Conservation (phyloP, 2,888 invertebrate genomes). For the Agrochola litura region DNA sequence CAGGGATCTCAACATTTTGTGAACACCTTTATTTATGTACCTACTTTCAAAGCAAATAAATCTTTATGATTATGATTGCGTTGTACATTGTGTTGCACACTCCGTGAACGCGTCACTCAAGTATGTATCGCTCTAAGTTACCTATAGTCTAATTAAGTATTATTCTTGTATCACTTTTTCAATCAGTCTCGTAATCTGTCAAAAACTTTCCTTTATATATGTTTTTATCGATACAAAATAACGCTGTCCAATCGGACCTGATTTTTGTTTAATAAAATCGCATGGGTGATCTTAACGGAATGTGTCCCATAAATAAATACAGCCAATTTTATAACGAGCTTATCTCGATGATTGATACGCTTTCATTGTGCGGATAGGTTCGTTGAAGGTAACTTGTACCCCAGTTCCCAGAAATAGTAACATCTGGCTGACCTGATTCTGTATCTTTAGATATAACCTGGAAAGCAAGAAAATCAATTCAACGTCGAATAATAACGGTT, state of each 20-base stretch:
- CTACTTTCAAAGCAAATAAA: too few relatives aligned
- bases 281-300: not conserved
- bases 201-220: not conserved
- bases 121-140: not conserved
- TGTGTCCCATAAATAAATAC: not conserved
- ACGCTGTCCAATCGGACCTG: not conserved
- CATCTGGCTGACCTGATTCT: constrained; percentile 31
- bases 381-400: not conserved
- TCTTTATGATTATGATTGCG: too few relatives aligned
- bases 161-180: too few relatives aligned
- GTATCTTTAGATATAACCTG: constrained; percentile 10
- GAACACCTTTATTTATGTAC: too few relatives aligned
- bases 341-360: not conserved
- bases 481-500: not conserved
- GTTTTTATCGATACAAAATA: not conserved
- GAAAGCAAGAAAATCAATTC: not conserved
- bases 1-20: too few relatives aligned
- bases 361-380: not conserved
- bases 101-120: not conserved
- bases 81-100: not conserved
- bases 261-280: not conserved
- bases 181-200: too few relatives aligned
- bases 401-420: constrained; percentile 10
- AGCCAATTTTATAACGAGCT: not conserved
- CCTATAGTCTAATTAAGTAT: too few relatives aligned